Conservation (phyloP, 2,797 vertebrate genomes). For the Hafferia zeledoni region DNA sequence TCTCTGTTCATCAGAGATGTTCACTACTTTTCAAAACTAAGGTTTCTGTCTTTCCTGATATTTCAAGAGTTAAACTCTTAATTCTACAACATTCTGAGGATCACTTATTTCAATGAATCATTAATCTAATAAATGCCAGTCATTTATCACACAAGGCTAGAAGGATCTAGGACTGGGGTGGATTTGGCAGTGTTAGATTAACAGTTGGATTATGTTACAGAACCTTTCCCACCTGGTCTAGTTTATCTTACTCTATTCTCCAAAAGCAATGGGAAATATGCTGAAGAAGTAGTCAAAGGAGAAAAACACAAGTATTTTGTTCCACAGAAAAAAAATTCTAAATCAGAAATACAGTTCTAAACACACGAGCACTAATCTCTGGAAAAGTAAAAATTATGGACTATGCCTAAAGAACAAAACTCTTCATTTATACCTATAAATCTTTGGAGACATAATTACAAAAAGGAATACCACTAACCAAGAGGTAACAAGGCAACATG, state of each 20-base stretch:
- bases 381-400: neutral
- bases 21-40: neutral
- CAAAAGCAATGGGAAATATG: neutral
- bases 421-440: neutral
- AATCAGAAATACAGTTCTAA: neutral
- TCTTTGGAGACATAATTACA: neutral
- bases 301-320: neutral
- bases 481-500: neutral
- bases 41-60: neutral
- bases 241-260: neutral
- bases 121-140: neutral
- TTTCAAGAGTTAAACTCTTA: neutral
- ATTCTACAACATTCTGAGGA: neutral
- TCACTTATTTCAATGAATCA: neutral
- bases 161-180: neutral
- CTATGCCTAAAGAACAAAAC: neutral
- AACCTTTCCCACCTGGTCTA: neutral
- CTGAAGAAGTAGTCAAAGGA: neutral
- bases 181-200: neutral
- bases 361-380: neutral
- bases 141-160: neutral
- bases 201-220: neutral
- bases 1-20: neutral
- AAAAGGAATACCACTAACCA: neutral
- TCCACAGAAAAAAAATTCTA: neutral